Base-by-base conservation (phyloP, 1,140 invertebrate species). In the Zophobas morio region DNA sequence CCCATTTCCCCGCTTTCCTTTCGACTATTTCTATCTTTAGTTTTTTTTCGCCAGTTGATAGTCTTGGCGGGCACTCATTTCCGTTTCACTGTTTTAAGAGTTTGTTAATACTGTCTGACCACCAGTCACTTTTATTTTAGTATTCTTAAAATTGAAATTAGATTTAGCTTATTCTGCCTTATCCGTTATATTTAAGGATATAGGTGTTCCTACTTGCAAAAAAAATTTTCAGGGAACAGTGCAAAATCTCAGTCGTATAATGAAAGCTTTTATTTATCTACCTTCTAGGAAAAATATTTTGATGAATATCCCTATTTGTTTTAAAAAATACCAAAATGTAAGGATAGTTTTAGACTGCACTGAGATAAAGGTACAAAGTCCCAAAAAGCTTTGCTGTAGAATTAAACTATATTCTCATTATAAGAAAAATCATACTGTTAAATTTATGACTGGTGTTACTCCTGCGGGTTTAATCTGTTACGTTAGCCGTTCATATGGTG, bases 331-430 rank as follows among this genome's bases (percentile, higher is more conserved):
- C 72, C 42, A 84, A 83, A 70, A 83, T 73, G 70, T 76, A 2
- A 36, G 81, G 75, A 78, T 82, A 3, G 78, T 85, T 5, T 63
- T 86, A 20, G 82, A 85, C 77, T 84, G 84, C 54, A 35, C 34
- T 33, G 54, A 57, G 35, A 57, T 60, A 81, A 79, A 71, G 34
- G 78, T 84, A 36, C 79, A 85, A 70, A 57, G 54, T 34, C 76
- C 82, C 20, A 35, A 80, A 74, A 63, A 80, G 80, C 51, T 84
- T 0, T 81, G 81, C 37, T 82, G 80, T 70, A 78, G 78, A 76
- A 46, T 82, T 49, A 33, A 75, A 47, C 79, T 77, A 47, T 85
- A 83, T 76, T 86, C 85, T 1, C 47, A 81, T 36, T 87, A 87
- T 70, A 86, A 87, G 74, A 47, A 60, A 37, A 53, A 79, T 46